Evolutionary conservation across 2,888 invertebrate species (phyloP).

Genomic region (Pristionchus mayeri): DNA sequence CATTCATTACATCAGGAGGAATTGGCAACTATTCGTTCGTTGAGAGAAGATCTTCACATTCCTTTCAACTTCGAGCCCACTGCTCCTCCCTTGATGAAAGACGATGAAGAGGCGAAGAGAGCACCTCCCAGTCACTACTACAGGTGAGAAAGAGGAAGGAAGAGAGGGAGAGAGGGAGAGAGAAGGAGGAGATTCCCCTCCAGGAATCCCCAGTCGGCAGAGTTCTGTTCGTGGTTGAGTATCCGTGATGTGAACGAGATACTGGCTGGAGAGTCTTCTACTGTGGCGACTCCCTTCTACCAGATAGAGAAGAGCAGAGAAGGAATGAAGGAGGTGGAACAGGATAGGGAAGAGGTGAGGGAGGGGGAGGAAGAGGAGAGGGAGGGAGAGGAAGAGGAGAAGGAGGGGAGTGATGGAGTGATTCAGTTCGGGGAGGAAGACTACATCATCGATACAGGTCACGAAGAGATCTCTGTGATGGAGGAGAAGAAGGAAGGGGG

Average conservation of each 20-base stretch:
- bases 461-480: too few species aligned
- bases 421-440: slow-evolving; percentile 60
- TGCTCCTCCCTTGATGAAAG: slow-evolving; percentile 80
- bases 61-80: slow-evolving; percentile 87
- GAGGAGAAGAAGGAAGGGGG: slow-evolving; percentile 18
- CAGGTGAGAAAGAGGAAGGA: slow-evolving; percentile 49
- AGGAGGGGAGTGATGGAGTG: background rate
- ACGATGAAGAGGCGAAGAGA: slow-evolving; percentile 34
- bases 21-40: slow-evolving; percentile 82
- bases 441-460: slow-evolving; percentile 61
- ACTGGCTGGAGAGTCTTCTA: background rate
- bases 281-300: slow-evolving; percentile 58
- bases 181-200: background rate
- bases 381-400: background rate
- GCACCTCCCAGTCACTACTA: slow-evolving; percentile 57
- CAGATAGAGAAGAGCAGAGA: slow-evolving; percentile 48
- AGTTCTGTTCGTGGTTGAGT: slow-evolving; percentile 69
- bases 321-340: slow-evolving; percentile 29
- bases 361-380: background rate
- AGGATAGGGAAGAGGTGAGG: slow-evolving; percentile 49
- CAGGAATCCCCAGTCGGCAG: slow-evolving; percentile 71
- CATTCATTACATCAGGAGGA: slow-evolving; percentile 74
- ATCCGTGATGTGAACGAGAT: slow-evolving; percentile 69
- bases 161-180: too few species aligned
- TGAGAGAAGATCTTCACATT: slow-evolving; percentile 81